phyloP scores from a whole-genome alignment of 2,113 vertebrate genomes.

The Falcunculus frontatus region DNA sequence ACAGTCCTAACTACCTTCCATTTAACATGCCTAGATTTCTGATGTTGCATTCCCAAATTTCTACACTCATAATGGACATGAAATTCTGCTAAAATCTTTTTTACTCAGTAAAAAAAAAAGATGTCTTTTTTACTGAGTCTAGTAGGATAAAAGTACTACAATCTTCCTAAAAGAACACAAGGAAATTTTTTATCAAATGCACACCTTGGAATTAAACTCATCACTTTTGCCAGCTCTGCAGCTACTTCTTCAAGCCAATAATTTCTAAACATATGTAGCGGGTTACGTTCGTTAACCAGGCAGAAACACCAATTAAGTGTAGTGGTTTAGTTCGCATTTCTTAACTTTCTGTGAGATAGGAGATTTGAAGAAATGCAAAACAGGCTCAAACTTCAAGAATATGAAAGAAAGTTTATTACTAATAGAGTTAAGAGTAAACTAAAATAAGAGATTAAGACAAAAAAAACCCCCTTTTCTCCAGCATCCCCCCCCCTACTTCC shows the following conservation, averaged over 20 bases:
- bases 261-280: background rate
- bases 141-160: background rate
- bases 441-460: too few species aligned
- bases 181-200: background rate
- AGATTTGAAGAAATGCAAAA: too few species aligned
- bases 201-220: background rate
- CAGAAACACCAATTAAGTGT: too few species aligned
- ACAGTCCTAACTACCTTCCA: background rate
- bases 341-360: too few species aligned
- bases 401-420: too few species aligned
- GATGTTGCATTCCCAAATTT: background rate
- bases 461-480: too few species aligned
- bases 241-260: background rate
- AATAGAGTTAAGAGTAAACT: too few species aligned
- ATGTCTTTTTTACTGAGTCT: background rate
- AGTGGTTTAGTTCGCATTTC: too few species aligned
- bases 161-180: background rate
- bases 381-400: too few species aligned
- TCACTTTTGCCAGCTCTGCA: background rate
- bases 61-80: background rate
- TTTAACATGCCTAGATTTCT: background rate
- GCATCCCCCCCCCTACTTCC: too few species aligned
- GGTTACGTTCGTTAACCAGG: too few species aligned
- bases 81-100: background rate
- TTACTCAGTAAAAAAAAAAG: too few species aligned